Percentiles rank a stretch among this genome's conserved stretches.
These are phyloP conservation scores for Pseudoatta argentina DNA, from an alignment of 1,140 invertebrate species.

Conservation along the genomic window DNA sequence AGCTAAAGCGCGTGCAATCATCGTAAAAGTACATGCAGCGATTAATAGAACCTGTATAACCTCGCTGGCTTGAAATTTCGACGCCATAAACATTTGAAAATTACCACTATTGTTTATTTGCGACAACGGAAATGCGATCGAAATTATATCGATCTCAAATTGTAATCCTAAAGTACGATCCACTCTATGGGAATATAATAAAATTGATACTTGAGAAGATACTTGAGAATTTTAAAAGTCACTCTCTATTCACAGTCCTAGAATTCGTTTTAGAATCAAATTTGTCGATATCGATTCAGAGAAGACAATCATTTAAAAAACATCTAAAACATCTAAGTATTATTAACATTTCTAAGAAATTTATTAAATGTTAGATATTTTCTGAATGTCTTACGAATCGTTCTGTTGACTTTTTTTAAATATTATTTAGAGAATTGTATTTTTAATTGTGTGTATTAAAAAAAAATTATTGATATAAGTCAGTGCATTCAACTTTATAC, in stretches of 20 bases:
- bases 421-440: not conserved
- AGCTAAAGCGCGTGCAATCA: not conserved
- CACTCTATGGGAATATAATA: constrained; percentile 9
- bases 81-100: not conserved
- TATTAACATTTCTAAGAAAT: constrained; percentile 8
- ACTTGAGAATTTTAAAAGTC: constrained; percentile 12
- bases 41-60: not conserved
- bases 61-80: not conserved
- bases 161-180: not conserved
- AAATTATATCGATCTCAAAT: not conserved
- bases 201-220: constrained; percentile 21
- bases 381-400: not conserved
- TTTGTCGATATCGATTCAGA: constrained; percentile 16
- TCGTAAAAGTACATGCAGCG: not conserved
- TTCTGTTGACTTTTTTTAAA: not conserved
- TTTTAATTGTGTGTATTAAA: not conserved
- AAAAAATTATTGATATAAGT: not conserved
- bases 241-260: not conserved
- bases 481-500: not conserved
- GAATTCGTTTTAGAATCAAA: not conserved
- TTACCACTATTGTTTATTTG: not conserved
- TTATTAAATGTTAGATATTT: not conserved
- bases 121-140: not conserved
- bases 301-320: constrained; percentile 10
- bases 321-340: not conserved